These are phyloP conservation scores for Yoshiicerus persimilis DNA, from an alignment of 1,140 invertebrate genomes.

Conservation along the genomic window DNA sequence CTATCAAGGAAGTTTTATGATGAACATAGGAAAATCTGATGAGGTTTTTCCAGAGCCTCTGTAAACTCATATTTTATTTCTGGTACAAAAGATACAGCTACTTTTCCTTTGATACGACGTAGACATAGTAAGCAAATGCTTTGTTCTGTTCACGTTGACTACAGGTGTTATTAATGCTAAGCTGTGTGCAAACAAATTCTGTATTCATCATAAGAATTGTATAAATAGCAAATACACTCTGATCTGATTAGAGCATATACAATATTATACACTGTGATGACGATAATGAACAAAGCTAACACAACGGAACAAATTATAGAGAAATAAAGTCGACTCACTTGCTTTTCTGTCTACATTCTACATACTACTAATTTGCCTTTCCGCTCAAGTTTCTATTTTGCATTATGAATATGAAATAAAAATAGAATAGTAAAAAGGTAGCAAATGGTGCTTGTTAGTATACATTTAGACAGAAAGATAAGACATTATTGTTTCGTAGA, in stretches of 20 bases:
- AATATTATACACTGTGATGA: neutral
- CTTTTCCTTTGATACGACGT: too few species aligned
- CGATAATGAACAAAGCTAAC: neutral
- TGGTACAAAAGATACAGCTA: neutral
- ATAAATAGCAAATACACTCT: neutral
- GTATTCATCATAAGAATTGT: neutral
- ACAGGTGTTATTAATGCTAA: neutral
- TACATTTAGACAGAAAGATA: too few species aligned
- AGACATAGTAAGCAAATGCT: neutral
- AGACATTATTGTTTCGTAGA: too few species aligned
- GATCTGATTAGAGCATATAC: neutral
- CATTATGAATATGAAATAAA: neutral
- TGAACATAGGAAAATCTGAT: neutral
- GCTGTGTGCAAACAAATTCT: neutral
- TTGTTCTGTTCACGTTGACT: neutral
- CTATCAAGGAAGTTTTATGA: neutral
- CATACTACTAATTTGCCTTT: neutral
- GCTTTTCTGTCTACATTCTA: neutral
- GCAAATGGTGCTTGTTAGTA: too few species aligned
- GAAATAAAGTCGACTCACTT: neutral
- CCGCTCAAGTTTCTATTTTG: neutral
- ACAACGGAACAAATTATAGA: neutral
- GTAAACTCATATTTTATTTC: neutral
- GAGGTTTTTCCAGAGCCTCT: neutral
- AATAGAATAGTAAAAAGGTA: neutral